Base-by-base conservation (phyloP, 1,140 invertebrate genomes). In the Drosophila nikananu region DNA sequence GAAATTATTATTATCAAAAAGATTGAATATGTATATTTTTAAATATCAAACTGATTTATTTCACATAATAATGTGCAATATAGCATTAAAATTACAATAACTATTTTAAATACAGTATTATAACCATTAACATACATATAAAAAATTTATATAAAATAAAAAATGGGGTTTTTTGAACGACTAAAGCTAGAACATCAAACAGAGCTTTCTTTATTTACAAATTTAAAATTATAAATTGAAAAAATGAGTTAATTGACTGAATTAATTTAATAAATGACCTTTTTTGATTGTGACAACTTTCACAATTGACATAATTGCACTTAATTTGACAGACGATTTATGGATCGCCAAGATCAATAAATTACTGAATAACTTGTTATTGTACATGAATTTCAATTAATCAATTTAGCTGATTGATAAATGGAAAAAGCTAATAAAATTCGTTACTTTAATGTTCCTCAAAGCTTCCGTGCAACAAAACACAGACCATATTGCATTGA, bases 401-500 rank as follows among this genome's bases (percentile, higher is more conserved):
- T 25, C 2, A n/a, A 27, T 44, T 65, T 25, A 6, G 2, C 6
- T 25, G 2, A 1, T 37, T 37, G n/a, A 62, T 25, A 3, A 13
- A 32, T 59, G 12, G 10, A 19, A 9, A 46, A 44, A 44, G 17
- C 23, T 21, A 13, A 4, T 17, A n/a, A 30, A 37, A 32, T 27
- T 19, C 52, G 5, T 17, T 3, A 55, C 10, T n/a, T 2, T 51
- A 44, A 55, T 48, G 4, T 5, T 9, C 15, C 44, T 37, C 41
- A 25, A 23, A 19, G 30, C 10, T 30, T 17, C 23, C 7, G 0
- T 0, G 15, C 41, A 12, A 46, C 35, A 46, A 58, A 49, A 9
- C 30, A 5, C 52, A 23, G 5, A 25, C 32, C 67, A 65, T 74
- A 55, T 58, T 65, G 64, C 70, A 54, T 46, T 77, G 62, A 30